Conservation (phyloP, 2,888 invertebrate genomes). For the Tenthredo mesomela region DNA sequence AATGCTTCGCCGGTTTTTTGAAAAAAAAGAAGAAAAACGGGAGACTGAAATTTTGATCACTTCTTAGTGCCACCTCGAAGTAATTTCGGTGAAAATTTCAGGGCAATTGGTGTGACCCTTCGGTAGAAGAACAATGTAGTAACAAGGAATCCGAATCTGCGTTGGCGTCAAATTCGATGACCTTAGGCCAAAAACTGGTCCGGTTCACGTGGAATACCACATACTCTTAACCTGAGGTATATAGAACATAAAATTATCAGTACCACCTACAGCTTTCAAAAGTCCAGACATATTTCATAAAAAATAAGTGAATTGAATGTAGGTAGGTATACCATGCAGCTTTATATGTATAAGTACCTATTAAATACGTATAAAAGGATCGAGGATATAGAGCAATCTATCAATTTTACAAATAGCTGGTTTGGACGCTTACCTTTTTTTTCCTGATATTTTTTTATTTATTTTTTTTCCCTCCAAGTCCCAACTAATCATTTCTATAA, state of each 20-base stretch:
- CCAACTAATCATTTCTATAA: slow-evolving; percentile 43
- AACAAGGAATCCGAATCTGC: too few relatives aligned
- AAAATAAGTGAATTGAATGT: not conserved
- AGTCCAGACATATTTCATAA: not conserved
- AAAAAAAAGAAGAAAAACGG: too few relatives aligned
- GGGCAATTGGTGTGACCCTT: too few relatives aligned
- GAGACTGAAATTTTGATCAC: too few relatives aligned
- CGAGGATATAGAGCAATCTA: not conserved
- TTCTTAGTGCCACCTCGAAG: too few relatives aligned
- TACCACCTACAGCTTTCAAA: not conserved
- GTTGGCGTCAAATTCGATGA: too few relatives aligned
- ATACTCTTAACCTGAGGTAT: not conserved
- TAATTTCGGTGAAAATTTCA: too few relatives aligned
- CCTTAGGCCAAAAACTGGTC: too few relatives aligned
- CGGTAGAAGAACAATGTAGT: too few relatives aligned
- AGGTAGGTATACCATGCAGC: not conserved
- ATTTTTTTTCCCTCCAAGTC: not conserved
- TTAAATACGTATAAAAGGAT: not conserved
- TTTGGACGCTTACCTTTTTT: not conserved
- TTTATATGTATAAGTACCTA: not conserved
- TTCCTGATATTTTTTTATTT: not conserved
- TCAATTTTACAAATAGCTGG: slow-evolving; percentile 18
- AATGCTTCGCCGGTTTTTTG: too few relatives aligned
- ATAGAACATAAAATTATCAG: not conserved
- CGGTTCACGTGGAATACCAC: too few relatives aligned